Percentiles rank a stretch among this genome's conserved stretches.
Evolutionary conservation across 23 tunicate species (phyloP).

Genomic region (Trididemnum miniatum): DNA sequence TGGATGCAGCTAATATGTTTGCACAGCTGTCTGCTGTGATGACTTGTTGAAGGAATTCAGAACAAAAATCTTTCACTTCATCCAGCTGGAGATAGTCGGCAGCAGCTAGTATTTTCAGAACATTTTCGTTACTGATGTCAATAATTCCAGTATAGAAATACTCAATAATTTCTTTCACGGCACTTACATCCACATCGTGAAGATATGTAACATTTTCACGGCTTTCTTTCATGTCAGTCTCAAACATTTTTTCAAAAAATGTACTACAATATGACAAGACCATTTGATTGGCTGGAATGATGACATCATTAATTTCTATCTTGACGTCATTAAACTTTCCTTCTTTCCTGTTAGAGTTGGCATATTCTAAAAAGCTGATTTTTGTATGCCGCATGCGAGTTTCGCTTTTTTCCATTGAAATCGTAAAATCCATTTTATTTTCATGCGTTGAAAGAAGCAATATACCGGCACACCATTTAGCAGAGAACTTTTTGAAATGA

Average conservation of each 20-base stretch:
- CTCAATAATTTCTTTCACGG: background rate
- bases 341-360: background rate
- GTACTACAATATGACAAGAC: background rate
- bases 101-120: background rate
- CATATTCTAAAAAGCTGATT: background rate
- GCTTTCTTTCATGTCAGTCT: background rate
- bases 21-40: background rate
- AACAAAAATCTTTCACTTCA: conserved; percentile 4
- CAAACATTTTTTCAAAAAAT: background rate
- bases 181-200: background rate
- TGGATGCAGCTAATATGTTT: background rate
- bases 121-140: background rate
- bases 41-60: background rate
- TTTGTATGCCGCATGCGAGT: too few relatives aligned
- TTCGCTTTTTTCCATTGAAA: too few relatives aligned
- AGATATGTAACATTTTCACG: background rate
- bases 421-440: too few relatives aligned
- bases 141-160: background rate
- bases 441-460: too few relatives aligned
- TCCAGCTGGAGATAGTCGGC: background rate
- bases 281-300: background rate
- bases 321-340: background rate
- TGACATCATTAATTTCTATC: background rate
- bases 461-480: too few relatives aligned
- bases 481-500: too few relatives aligned